Evolutionary conservation across 2,888 invertebrate genomes (phyloP), one percentile per base, ranked within the genome.

Genomic region (Ryuthela nishihirai): DNA sequence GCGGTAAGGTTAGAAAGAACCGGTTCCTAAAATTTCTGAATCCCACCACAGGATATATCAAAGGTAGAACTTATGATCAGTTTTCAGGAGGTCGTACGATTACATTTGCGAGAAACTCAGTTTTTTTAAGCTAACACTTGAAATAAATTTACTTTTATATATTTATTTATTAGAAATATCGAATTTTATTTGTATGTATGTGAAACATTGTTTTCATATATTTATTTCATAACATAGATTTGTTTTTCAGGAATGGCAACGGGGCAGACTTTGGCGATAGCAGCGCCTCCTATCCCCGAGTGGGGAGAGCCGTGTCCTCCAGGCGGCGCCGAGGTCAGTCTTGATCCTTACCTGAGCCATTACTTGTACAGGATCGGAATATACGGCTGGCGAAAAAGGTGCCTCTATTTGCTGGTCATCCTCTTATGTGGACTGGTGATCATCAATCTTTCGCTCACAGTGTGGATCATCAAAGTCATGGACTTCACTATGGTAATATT

Each of bases 381-480:
- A 70, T 92, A 94, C 75, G 97, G 97, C 39, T 98, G 98, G 98
- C 80, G 97, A 68, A 94, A 95, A 76, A 83, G 91, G 77, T 95
- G 94, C 75, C 84, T 98, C 45, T 98, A 95, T 77, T 83, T 87
- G 47, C 83, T 95, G 69, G 85, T 98, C 66, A 80, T 93, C 72
- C 83, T 88, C 25, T 83, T 97, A 67, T 85, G 93, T 77, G 80
- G 93, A 68, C 83, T 94, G 80, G 90, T 97, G 76, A 85, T 92
- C 71, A 83, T 95, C 69, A 98, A 98, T 78, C 81, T 98, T 70
- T 90, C 92, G 17, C 82, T 98, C 67, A 97, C 97, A 10, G 81
- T 95, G 43, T 98, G 97, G 95, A 89, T 98, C 66, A 82, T 98
- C 67, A 89, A 62, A 42, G 59, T 65, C 3, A 35, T 67, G 25